Evolutionary conservation across 2,113 vertebrate genomes (phyloP).

Genomic region (Archocentrus centrarchus): DNA sequence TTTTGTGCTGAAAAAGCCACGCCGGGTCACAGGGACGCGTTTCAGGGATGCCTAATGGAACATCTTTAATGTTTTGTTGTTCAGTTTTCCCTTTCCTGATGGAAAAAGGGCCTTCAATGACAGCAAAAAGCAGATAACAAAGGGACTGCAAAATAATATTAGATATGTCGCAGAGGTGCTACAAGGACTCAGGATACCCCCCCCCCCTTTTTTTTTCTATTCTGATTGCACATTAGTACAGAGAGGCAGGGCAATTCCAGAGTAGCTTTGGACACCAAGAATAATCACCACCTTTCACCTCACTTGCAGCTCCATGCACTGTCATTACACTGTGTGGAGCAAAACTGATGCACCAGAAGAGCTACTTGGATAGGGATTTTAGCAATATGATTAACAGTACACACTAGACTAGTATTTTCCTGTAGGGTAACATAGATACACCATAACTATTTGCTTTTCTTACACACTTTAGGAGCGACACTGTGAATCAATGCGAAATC

Average conservation of each 20-base stretch:
- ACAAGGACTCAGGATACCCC: neutral
- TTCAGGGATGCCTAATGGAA: neutral
- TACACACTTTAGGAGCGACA: neutral
- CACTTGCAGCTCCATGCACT: slow-evolving; percentile 2
- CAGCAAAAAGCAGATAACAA: slow-evolving; percentile 9
- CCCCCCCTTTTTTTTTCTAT: neutral
- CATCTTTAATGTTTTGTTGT: too few relatives aligned
- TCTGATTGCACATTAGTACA: neutral
- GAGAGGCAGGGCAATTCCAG: neutral
- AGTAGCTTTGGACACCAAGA: slow-evolving; percentile 14
- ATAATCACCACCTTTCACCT: slow-evolving; percentile 54
- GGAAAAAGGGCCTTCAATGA: too few relatives aligned
- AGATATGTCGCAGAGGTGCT: neutral
- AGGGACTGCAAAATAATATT: neutral
- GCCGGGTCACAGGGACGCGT: neutral
- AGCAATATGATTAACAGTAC: neutral
- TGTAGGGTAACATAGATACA: neutral
- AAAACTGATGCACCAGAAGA: neutral
- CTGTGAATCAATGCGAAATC: neutral
- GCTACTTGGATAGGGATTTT: neutral
- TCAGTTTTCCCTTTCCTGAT: neutral
- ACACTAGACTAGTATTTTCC: neutral
- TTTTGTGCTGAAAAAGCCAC: neutral
- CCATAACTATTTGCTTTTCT: neutral
- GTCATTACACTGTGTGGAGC: neutral